These are phyloP conservation scores for Hybognathus amarus DNA, from an alignment of 2,797 vertebrate genomes.

Conservation along the genomic window DNA sequence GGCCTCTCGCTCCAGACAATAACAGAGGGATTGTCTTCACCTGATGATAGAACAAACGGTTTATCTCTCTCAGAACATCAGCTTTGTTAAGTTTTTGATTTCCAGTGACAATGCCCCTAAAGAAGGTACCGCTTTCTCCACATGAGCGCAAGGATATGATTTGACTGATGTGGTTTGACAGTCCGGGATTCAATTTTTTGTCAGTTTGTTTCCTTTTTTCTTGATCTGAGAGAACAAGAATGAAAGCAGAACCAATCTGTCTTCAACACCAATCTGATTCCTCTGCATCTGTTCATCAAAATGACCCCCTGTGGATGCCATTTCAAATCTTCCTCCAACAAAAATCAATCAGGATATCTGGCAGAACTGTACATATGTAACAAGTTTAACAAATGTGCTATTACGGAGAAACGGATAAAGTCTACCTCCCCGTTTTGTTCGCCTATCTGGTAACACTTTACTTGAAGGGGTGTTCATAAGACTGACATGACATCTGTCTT, in stretches of 20 bases:
- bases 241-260: slow-evolving; percentile 58
- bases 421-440: not conserved
- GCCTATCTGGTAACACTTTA: not conserved
- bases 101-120: slow-evolving; percentile 13
- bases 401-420: not conserved
- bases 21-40: slow-evolving; percentile 24
- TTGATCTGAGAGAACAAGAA: slow-evolving; percentile 39
- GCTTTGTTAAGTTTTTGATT: slow-evolving; percentile 26
- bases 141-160: slow-evolving; percentile 6
- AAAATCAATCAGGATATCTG: slow-evolving; percentile 48
- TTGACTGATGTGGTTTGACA: slow-evolving; percentile 58
- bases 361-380: slow-evolving; percentile 17
- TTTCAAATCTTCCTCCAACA: slow-evolving; percentile 54
- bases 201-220: slow-evolving; percentile 34
- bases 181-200: slow-evolving; percentile 54
- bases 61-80: slow-evolving; percentile 30
- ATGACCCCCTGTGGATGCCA: slow-evolving; percentile 60
- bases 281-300: slow-evolving; percentile 58
- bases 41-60: slow-evolving; percentile 39
- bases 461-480: too few species aligned
- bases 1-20: slow-evolving; percentile 12
- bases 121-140: not conserved
- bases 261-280: slow-evolving; percentile 55
- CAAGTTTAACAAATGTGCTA: slow-evolving; percentile 36
- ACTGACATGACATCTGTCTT: too few species aligned